phyloP scores from a whole-genome alignment of 2,113 vertebrate species.

The Sylvicapra grimmia region DNA sequence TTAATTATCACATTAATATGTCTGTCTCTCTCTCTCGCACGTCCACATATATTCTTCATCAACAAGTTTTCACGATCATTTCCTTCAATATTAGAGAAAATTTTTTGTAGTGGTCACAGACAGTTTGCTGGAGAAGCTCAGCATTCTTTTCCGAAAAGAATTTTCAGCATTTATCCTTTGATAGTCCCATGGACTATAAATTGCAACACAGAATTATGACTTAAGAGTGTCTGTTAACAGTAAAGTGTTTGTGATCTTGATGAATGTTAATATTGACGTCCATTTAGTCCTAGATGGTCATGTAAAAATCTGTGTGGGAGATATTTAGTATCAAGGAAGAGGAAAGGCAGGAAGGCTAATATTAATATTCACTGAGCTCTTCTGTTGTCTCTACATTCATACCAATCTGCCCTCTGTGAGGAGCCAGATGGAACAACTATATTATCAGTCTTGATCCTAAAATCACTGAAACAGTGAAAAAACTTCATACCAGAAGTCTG shows the following conservation, averaged over 20 bases:
- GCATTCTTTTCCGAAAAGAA: conserved; percentile 2
- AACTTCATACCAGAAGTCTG: neutral
- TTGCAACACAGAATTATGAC: neutral
- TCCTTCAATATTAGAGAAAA: neutral
- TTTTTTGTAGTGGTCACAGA: neutral
- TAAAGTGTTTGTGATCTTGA: neutral
- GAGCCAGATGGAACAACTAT: neutral
- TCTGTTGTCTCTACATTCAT: neutral
- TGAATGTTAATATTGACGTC: neutral
- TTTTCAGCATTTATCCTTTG: neutral
- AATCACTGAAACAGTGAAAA: neutral
- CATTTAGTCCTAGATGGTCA: neutral
- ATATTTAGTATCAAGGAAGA: neutral
- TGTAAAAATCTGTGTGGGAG: neutral
- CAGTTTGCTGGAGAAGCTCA: neutral
- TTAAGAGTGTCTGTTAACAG: neutral
- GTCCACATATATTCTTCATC: neutral
- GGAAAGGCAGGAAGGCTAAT: neutral
- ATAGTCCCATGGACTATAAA: neutral
- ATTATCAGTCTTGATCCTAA: neutral
- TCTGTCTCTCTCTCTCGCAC: neutral
- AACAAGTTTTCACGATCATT: neutral
- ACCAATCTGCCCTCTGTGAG: neutral
- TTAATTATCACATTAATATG: neutral
- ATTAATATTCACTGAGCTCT: neutral